Evolutionary conservation across 2,888 invertebrate genomes (phyloP), one percentile per base, ranked within the genome.

Genomic region (Odontocolon sp.): DNA sequence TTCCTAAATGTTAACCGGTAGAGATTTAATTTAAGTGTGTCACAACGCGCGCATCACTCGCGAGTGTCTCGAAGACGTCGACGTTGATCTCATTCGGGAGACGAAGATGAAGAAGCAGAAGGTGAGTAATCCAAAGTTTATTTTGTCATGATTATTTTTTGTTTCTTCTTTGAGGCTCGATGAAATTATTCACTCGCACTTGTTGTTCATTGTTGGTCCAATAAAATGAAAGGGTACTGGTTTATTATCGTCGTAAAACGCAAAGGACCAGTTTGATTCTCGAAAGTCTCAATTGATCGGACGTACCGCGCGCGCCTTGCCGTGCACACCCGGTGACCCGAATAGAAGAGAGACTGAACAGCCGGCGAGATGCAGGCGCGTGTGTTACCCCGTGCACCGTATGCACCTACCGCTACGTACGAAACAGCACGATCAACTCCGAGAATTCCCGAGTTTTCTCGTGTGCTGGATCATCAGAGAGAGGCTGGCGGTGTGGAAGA

Each of bases 341-440:
- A 77, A 81, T 81, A 81, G 71, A 77, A 66, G 78, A 73, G 72
- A 72, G 73, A 81, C 79, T 79, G 79, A 81, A 79, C 57, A 69
- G 69, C 77, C 80, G 77, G 77, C 79, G 45, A 70, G 79, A 77
- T 77, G 73, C 78, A 69, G 63, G 70, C 47, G 38, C 63, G 57
- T 56, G 64, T 77, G 66, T 59, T 61, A 45, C 54, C 40, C 6
- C 45, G 40, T 61, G 61, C 57, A 57, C 52, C 73, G 56, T 77
- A 74, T 57, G 72, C 77, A 77, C 56, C 72, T 67, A 69, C 42
- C 45, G 36, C 50, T 67, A 63, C 77, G 61, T 78, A 80, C 86
- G 85, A 85, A 80, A 76, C 64, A 77, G 68, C 81, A 82, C 86
- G 85, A 85, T 73, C 75, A 72, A 74, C 81, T 73, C 85, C 87